These are phyloP conservation scores for Narcine bancroftii DNA, from an alignment of 2,113 vertebrate species.

Conservation along the genomic window DNA sequence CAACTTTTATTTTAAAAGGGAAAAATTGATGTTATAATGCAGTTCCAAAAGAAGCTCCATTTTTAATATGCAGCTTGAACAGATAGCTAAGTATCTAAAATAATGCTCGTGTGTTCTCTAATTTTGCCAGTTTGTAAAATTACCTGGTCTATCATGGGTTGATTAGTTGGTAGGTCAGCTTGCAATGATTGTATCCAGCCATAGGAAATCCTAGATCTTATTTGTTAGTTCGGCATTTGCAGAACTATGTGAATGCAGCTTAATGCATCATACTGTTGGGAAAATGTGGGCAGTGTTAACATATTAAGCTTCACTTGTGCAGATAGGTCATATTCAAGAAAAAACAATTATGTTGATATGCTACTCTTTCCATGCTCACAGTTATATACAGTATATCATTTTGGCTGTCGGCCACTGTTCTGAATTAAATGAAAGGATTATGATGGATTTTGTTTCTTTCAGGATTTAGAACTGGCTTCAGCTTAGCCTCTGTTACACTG, in stretches of 20 bases:
- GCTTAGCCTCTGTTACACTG: slow-evolving; percentile 65
- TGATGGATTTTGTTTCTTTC: slow-evolving; percentile 71
- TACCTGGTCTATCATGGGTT: not conserved
- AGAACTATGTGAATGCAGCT: not conserved
- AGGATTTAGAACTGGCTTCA: slow-evolving; percentile 71
- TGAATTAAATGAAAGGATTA: slow-evolving; percentile 73
- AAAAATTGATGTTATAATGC: not conserved
- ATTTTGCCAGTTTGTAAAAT: not conserved
- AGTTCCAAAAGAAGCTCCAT: not conserved
- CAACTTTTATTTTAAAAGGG: not conserved
- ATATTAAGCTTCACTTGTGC: not conserved
- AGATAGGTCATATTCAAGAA: not conserved
- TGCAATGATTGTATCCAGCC: not conserved
- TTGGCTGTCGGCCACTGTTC: slow-evolving; percentile 54
- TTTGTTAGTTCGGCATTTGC: not conserved
- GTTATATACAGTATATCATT: slow-evolving; percentile 47
- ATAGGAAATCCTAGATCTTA: not conserved
- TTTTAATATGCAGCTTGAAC: not conserved
- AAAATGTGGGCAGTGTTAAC: too few species aligned
- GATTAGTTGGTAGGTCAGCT: not conserved
- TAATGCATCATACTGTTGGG: not conserved
- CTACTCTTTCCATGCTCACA: not conserved
- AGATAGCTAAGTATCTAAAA: not conserved
- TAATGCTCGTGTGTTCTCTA: not conserved
- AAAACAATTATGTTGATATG: slow-evolving; percentile 18